phyloP scores from a whole-genome alignment of 2,113 vertebrate genomes.

The Malurus cyaneus region DNA sequence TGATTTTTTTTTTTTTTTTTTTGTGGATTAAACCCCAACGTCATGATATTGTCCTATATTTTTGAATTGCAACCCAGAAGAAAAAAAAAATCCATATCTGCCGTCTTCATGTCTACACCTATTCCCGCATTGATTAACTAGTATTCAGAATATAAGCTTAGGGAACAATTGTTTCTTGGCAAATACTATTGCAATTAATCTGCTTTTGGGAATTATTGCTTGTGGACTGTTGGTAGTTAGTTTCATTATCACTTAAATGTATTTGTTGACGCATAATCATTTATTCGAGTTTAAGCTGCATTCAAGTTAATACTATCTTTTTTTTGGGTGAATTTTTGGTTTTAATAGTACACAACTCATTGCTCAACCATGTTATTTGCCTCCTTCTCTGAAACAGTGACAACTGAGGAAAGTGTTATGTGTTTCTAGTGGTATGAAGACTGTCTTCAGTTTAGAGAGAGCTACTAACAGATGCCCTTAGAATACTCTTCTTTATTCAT shows the following conservation, averaged over 20 bases:
- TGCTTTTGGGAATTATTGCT: neutral
- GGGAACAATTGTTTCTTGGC: neutral
- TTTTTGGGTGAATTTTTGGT: neutral
- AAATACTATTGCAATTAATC: neutral
- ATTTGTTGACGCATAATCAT: neutral
- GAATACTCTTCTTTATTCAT: neutral
- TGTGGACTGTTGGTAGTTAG: too few species aligned
- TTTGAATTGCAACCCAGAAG: neutral
- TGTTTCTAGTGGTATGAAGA: neutral
- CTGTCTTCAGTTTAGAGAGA: neutral
- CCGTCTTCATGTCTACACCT: neutral
- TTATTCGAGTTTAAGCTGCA: neutral
- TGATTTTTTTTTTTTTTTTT: too few species aligned
- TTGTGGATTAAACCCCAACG: neutral
- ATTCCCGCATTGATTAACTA: too few species aligned
- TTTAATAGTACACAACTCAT: too few species aligned
- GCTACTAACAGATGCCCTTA: neutral
- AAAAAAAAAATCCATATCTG: neutral
- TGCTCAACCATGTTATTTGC: too few species aligned
- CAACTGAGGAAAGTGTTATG: neutral
- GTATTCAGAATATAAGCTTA: neutral
- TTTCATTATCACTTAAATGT: neutral
- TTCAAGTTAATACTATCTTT: neutral
- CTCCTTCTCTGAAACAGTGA: neutral
- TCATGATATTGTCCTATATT: neutral